Evolutionary conservation across 2,113 vertebrate genomes (phyloP).

Genomic region (Clarias macrocephalus): DNA sequence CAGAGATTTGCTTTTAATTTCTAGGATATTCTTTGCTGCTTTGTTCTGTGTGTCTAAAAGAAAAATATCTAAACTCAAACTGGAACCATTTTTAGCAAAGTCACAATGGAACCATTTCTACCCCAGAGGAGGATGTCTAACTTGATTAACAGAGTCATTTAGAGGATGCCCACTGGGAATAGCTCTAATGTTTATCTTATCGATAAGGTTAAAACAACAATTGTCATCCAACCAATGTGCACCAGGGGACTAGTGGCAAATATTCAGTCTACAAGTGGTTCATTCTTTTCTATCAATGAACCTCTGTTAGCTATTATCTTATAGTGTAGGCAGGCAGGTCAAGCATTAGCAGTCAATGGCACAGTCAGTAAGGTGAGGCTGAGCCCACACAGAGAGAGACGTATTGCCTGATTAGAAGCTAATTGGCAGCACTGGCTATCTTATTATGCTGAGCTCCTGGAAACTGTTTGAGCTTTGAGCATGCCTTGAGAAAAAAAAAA

Average conservation of each 20-base stretch:
- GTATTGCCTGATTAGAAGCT: slow-evolving; percentile 38
- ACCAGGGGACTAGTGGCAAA: slow-evolving; percentile 24
- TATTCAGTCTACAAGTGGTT: slow-evolving; percentile 28
- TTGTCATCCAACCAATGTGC: slow-evolving; percentile 38
- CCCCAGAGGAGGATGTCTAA: slow-evolving; percentile 36
- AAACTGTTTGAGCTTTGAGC: slow-evolving; percentile 5
- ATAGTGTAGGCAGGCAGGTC: slow-evolving; percentile 17
- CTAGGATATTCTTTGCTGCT: slow-evolving; percentile 6
- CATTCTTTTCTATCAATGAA: slow-evolving; percentile 50
- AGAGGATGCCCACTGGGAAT: slow-evolving; percentile 29
- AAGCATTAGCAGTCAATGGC: slow-evolving; percentile 32
- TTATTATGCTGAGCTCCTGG: slow-evolving; percentile 10
- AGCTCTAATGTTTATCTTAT: slow-evolving; percentile 44
- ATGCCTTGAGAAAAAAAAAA: neutral
- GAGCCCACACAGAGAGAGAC: slow-evolving; percentile 21
- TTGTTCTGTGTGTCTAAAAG: slow-evolving; percentile 17
- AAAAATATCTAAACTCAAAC: neutral
- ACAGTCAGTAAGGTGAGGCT: slow-evolving; percentile 30
- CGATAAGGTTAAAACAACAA: slow-evolving; percentile 38
- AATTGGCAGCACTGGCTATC: slow-evolving; percentile 35
- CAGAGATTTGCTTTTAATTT: neutral
- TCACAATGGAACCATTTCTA: slow-evolving; percentile 33
- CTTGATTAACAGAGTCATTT: slow-evolving; percentile 42
- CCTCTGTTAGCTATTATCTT: slow-evolving; percentile 50
- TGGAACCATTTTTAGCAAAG: neutral